Percentiles rank a stretch among this genome's conserved stretches.
phyloP scores from a whole-genome alignment of 1,140 invertebrate species.

The Amphibalanus amphitrite region DNA sequence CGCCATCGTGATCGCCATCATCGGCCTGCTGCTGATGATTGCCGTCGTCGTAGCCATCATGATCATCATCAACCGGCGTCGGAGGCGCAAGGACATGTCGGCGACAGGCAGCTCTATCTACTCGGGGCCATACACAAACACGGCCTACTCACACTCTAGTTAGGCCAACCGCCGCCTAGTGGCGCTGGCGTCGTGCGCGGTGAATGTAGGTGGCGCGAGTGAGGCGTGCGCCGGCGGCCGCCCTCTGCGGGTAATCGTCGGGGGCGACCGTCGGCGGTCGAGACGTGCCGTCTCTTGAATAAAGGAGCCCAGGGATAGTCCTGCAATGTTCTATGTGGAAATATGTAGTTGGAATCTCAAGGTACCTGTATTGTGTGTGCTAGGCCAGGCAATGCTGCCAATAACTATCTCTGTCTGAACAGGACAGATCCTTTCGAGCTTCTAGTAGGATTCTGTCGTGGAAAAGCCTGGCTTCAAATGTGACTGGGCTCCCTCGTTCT shows the following conservation, averaged over 20 bases:
- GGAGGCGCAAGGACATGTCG: conserved; percentile 59
- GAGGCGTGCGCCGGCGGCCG: too few species aligned
- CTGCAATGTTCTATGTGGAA: too few species aligned
- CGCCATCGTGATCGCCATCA: conserved; percentile 77
- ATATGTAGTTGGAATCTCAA: too few species aligned
- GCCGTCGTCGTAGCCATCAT: conserved; percentile 67
- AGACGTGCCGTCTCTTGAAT: not conserved
- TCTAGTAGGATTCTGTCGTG: too few species aligned
- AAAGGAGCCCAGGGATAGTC: not conserved
- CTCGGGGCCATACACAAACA: conserved; percentile 75
- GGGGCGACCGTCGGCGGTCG: too few species aligned
- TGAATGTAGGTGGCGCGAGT: not conserved
- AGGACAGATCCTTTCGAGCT: too few species aligned
- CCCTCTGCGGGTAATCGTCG: too few species aligned
- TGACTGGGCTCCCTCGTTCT: conserved; percentile 1
- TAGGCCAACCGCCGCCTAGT: conserved; percentile 28
- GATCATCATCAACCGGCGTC: conserved; percentile 54
- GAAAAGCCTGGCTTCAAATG: too few species aligned
- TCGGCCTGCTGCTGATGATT: conserved; percentile 72
- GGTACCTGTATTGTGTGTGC: not conserved
- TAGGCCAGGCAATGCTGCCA: not conserved
- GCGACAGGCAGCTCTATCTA: conserved; percentile 79
- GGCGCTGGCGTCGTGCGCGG: too few species aligned
- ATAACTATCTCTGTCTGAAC: too few species aligned
- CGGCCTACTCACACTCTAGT: conserved; percentile 76